A percentile compares a stretch with the other conserved stretches of the same genome.
Conservation (phyloP, 2,888 invertebrate genomes). For the Miltochrista miniata region DNA sequence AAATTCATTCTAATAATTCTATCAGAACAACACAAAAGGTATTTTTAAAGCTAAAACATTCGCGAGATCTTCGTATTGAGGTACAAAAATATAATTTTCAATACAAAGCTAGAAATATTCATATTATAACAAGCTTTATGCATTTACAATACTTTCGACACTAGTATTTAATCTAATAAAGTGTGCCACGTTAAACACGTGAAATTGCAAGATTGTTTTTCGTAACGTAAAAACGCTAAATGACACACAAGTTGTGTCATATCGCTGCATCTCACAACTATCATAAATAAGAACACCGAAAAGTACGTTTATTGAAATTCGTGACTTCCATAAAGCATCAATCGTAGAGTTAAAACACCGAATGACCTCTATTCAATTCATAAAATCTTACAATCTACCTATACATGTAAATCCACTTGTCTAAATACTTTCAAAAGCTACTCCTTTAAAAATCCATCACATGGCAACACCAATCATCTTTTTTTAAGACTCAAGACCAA, state of each 20-base stretch:
- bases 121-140: no score
- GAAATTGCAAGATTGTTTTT: no score
- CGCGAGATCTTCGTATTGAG: constrained; percentile 7
- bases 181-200: no score
- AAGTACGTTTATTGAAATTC: no score
- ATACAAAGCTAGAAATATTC: constrained; percentile 14
- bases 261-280: no score
- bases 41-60: constrained; percentile 7
- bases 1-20: neutral
- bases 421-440: constrained; percentile 4
- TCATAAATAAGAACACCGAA: no score
- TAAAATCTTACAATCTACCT: neutral
- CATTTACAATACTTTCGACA: no score
- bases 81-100: constrained; percentile 15
- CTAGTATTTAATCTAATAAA: no score
- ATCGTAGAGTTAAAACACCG: no score
- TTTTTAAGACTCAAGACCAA: constrained; percentile 27
- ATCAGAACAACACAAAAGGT: constrained; percentile 10
- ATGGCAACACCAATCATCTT: constrained; percentile 41
- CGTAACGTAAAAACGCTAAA: no score
- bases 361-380: neutral
- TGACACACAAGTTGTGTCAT: no score
- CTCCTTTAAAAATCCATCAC: constrained; percentile 7
- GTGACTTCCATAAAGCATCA: no score
- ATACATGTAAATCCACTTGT: neutral